These are phyloP conservation scores for Syndactyla subalaris DNA, from an alignment of 2,797 vertebrate genomes.

Conservation along the genomic window DNA sequence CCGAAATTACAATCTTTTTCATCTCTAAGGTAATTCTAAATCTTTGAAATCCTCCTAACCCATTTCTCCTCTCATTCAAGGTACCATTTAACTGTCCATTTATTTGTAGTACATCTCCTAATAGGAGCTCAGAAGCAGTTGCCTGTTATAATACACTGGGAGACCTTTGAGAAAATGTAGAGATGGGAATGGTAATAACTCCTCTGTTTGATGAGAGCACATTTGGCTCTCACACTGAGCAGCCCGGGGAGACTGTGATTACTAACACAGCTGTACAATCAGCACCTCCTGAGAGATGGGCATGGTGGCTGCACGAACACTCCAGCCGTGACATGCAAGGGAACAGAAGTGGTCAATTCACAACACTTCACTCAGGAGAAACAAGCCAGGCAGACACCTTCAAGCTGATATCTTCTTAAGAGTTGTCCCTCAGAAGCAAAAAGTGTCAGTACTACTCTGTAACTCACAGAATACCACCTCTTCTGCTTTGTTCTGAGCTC, in stretches of 20 bases:
- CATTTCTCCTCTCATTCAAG: not conserved
- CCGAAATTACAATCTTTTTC: not conserved
- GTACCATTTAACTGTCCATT: not conserved
- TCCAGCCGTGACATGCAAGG: rapidly evolving
- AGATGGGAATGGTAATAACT: not conserved
- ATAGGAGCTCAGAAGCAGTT: not conserved
- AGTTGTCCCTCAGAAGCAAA: not conserved
- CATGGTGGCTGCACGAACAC: not conserved
- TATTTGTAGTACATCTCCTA: not conserved
- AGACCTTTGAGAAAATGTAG: not conserved
- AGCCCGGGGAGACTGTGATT: not conserved
- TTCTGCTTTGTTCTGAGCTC: not conserved
- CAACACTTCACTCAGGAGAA: rapidly evolving
- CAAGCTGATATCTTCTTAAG: not conserved
- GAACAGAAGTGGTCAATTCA: rapidly evolving
- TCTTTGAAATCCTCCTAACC: not conserved
- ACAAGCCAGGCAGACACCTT: not conserved
- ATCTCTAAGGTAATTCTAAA: not conserved
- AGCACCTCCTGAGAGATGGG: not conserved
- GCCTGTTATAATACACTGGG: not conserved
- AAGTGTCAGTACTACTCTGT: not conserved
- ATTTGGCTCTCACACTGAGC: not conserved
- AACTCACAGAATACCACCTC: not conserved
- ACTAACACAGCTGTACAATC: not conserved
- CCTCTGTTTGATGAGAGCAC: not conserved